phyloP scores from a whole-genome alignment of 2,888 invertebrate species.

The Sipha maydis region DNA sequence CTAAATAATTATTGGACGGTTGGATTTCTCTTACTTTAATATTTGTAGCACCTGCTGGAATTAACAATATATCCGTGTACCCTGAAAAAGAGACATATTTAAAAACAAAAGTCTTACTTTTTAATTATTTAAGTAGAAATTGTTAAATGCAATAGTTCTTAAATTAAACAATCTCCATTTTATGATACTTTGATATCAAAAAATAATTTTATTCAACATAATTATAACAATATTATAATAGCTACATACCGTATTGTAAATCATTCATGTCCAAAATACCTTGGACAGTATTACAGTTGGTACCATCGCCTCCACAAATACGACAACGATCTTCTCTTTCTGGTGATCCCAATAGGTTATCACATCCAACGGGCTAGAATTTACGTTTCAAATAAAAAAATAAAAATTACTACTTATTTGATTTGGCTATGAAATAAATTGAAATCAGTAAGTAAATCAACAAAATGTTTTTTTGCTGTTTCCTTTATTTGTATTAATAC shows the following conservation, averaged over 20 bases:
- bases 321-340: conserved; percentile 90
- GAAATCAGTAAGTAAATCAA: not conserved
- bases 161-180: not conserved
- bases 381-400: conserved; percentile 47
- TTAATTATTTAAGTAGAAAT: not conserved
- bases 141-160: not conserved
- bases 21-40: conserved; percentile 81
- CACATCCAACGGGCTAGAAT: conserved; percentile 88
- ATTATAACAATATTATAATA: not conserved
- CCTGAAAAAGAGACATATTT: conserved; percentile 69
- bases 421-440: not conserved
- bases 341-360: conserved; percentile 90
- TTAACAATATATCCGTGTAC: conserved; percentile 89
- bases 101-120: not conserved
- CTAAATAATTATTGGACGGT: conserved; percentile 90
- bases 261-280: conserved; percentile 79
- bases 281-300: conserved; percentile 82
- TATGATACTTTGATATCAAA: not conserved
- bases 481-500: too few relatives aligned
- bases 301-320: conserved; percentile 91
- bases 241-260: conserved; percentile 75
- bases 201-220: not conserved
- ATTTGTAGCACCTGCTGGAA: conserved; percentile 93
- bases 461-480: too few relatives aligned
- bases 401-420: not conserved